A percentile compares a stretch with the other conserved stretches of the same genome.
phyloP scores from a whole-genome alignment of 1,140 invertebrate species.

The Anoplolepis gracilipes region DNA sequence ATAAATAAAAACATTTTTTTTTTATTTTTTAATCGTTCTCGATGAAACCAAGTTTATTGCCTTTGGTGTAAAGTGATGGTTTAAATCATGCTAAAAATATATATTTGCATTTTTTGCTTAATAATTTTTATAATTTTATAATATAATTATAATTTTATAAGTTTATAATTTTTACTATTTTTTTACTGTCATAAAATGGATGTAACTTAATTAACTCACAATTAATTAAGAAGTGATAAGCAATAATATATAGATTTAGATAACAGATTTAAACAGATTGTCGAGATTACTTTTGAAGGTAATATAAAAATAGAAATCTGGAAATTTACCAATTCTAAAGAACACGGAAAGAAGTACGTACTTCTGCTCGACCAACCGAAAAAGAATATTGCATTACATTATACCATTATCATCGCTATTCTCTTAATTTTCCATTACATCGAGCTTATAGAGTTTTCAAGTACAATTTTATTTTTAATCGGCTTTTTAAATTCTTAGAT shows the following conservation, averaged over 20 bases:
- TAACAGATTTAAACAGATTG: conserved; percentile 46
- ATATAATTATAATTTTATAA: no score
- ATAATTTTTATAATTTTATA: no score
- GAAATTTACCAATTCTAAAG: conserved; percentile 63
- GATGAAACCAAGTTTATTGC: background rate
- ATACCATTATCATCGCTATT: conserved; percentile 10
- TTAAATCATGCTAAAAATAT: conserved; percentile 31
- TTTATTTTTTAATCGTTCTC: background rate
- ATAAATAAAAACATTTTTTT: background rate
- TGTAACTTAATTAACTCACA: conserved; percentile 41
- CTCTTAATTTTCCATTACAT: conserved; percentile 31
- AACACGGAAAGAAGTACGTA: conserved; percentile 9
- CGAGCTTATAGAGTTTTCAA: background rate
- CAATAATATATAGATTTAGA: conserved; percentile 36
- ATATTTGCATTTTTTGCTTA: conserved; percentile 4
- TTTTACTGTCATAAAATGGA: background rate
- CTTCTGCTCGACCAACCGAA: background rate
- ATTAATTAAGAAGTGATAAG: conserved; percentile 44
- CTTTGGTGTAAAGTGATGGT: background rate
- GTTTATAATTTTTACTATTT: no score
- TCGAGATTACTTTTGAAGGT: conserved; percentile 38
- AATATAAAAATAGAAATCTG: conserved; percentile 40
- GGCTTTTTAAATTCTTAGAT: background rate
- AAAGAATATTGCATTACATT: conserved; percentile 43
- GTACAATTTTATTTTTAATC: background rate